Percentiles rank a stretch among this genome's conserved stretches.
phyloP scores from a whole-genome alignment of 1,140 invertebrate species.

The Leptoteleia sp. region DNA sequence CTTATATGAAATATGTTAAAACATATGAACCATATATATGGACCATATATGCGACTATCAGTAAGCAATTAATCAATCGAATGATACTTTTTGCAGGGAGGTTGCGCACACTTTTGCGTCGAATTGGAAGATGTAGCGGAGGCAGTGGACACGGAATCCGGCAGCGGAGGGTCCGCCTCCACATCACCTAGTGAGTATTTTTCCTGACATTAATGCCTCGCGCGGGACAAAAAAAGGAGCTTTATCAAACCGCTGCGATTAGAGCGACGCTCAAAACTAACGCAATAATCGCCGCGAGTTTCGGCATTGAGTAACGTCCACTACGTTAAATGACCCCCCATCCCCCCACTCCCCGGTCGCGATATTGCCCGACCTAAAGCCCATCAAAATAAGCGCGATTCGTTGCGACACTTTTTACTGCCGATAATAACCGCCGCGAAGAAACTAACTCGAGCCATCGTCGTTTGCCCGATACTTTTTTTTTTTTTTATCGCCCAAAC shows the following conservation, averaged over 20 bases:
- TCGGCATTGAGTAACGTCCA: not conserved
- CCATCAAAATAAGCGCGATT: constrained; percentile 4
- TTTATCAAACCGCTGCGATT: not conserved
- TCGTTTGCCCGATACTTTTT: too few species aligned
- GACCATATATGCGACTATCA: too few species aligned
- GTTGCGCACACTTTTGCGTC: constrained; percentile 13
- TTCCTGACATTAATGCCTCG: not conserved
- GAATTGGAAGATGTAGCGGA: constrained; percentile 33
- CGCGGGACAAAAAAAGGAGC: not conserved
- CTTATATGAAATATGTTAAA: too few species aligned
- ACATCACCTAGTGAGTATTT: constrained; percentile 45
- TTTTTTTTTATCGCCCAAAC: too few species aligned
- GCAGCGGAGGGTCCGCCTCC: constrained; percentile 45
- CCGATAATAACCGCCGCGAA: too few species aligned
- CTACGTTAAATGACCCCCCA: constrained; percentile 1
- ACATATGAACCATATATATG: too few species aligned
- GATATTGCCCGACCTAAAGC: too few species aligned
- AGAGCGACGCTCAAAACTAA: not conserved
- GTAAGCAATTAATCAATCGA: too few species aligned
- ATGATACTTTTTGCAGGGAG: constrained; percentile 27
- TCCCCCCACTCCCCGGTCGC: too few species aligned
- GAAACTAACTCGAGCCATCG: too few species aligned
- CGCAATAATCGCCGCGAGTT: constrained; percentile 1
- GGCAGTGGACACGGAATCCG: constrained; percentile 37
- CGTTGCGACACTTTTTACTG: too few species aligned